phyloP scores from a whole-genome alignment of 2,797 vertebrate genomes.

The Lutjanus argentimaculatus region DNA sequence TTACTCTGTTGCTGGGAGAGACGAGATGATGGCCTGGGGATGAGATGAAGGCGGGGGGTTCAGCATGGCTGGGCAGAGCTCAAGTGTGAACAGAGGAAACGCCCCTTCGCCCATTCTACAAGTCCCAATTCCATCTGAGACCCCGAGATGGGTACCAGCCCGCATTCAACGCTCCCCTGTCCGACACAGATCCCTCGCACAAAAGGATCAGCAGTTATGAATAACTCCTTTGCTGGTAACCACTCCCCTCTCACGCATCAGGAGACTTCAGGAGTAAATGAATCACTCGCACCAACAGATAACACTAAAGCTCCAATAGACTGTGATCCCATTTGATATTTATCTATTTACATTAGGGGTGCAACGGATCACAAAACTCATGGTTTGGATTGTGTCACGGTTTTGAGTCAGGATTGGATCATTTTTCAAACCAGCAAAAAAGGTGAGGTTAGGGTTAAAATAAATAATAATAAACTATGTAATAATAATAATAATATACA shows the following conservation, averaged over 20 bases:
- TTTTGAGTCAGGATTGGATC: too few relatives aligned
- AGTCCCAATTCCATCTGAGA: slow-evolving; percentile 66
- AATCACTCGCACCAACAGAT: slow-evolving; percentile 25
- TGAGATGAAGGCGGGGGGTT: slow-evolving; percentile 78
- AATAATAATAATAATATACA: too few relatives aligned
- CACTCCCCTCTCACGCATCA: slow-evolving; percentile 66
- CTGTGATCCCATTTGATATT: slow-evolving; percentile 35
- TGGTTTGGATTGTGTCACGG: too few relatives aligned
- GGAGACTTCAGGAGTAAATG: slow-evolving; percentile 25
- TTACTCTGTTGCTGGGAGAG: slow-evolving; percentile 78
- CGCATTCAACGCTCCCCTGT: slow-evolving; percentile 55
- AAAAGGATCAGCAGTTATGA: slow-evolving; percentile 77
- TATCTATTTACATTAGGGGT: slow-evolving; percentile 41
- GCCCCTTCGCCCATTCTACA: slow-evolving; percentile 82
- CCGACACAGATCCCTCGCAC: slow-evolving; percentile 57
- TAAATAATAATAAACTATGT: too few relatives aligned
- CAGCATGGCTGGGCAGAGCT: slow-evolving; percentile 86
- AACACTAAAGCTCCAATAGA: slow-evolving; percentile 16
- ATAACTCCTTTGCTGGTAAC: slow-evolving; percentile 62
- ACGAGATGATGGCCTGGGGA: slow-evolving; percentile 69
- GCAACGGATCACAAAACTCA: too few relatives aligned
- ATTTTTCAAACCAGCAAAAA: too few relatives aligned
- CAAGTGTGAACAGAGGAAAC: slow-evolving; percentile 85
- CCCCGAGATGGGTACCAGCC: slow-evolving; percentile 53
- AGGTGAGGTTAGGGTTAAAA: too few relatives aligned